phyloP scores from a whole-genome alignment of 2,888 invertebrate genomes.

The Rhingia campestris region DNA sequence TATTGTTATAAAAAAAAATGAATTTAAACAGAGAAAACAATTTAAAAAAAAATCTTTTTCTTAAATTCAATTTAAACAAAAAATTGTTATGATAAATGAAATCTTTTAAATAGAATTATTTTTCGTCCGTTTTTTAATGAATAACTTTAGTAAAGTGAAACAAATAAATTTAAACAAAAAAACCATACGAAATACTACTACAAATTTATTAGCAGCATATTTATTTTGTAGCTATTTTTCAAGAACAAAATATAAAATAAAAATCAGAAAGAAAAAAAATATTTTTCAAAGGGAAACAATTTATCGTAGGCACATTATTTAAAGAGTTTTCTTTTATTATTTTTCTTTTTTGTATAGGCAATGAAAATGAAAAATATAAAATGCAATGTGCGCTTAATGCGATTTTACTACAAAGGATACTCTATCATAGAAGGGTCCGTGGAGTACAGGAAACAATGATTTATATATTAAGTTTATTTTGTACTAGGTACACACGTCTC shows the following conservation, averaged over 20 bases:
- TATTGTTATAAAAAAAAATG: conserved; percentile 60
- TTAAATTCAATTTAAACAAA: conserved; percentile 61
- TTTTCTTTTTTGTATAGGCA: conserved; percentile 7
- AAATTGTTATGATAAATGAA: conserved; percentile 57
- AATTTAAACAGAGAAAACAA: conserved; percentile 52
- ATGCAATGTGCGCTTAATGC: conserved; percentile 22
- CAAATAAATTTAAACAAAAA: conserved; percentile 21
- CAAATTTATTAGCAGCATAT: conserved; percentile 64
- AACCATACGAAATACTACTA: conserved; percentile 57
- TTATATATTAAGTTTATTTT: conserved; percentile 44
- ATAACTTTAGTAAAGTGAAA: conserved; percentile 51
- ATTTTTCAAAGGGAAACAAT: conserved; percentile 61
- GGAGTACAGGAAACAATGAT: conserved; percentile 26
- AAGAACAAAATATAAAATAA: conserved; percentile 24
- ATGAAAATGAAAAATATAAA: conserved; percentile 16
- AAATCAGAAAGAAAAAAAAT: conserved; percentile 15
- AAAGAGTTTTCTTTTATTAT: conserved; percentile 1
- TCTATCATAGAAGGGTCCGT: conserved; percentile 29
- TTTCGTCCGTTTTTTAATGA: conserved; percentile 71
- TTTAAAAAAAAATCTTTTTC: conserved; percentile 52
- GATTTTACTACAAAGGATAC: conserved; percentile 19
- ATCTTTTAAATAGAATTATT: conserved; percentile 70
- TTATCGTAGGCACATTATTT: conserved; percentile 50
- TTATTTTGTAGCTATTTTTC: conserved; percentile 67
- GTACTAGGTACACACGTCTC: conserved; percentile 36